These are phyloP conservation scores for Aegotheles bennettii DNA, from an alignment of 2,113 vertebrate species.

Conservation along the genomic window DNA sequence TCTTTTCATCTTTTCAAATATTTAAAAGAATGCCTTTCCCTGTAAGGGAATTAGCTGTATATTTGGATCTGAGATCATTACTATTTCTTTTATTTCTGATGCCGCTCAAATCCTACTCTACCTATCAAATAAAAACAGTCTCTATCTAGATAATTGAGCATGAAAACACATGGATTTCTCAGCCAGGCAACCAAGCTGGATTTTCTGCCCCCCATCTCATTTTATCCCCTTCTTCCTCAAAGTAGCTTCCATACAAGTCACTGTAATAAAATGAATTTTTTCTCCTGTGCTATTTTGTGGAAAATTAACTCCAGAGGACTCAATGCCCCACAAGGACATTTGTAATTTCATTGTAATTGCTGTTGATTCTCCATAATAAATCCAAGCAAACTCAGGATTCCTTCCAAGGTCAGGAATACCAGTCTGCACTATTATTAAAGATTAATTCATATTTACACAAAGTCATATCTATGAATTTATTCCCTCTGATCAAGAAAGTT, in stretches of 20 bases:
- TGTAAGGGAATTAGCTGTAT: not conserved
- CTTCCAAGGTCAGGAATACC: not conserved
- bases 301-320: not conserved
- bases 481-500: not conserved
- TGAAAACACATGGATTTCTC: not conserved
- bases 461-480: not conserved
- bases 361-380: not conserved
- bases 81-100: not conserved
- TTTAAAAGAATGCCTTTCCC: not conserved
- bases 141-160: not conserved
- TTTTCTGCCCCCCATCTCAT: not conserved
- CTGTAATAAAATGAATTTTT: not conserved
- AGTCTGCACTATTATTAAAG: not conserved
- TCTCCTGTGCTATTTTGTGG: not conserved
- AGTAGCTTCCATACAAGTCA: not conserved
- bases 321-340: not conserved
- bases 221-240: not conserved
- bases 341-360: not conserved
- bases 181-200: not conserved
- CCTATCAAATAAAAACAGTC: not conserved
- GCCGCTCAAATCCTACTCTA: not conserved
- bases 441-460: not conserved
- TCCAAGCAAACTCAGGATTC: not conserved
- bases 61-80: not conserved
- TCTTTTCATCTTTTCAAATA: not conserved